Evolutionary conservation across 2,113 vertebrate genomes (phyloP).

Genomic region (Ornithorhynchus anatinus): DNA sequence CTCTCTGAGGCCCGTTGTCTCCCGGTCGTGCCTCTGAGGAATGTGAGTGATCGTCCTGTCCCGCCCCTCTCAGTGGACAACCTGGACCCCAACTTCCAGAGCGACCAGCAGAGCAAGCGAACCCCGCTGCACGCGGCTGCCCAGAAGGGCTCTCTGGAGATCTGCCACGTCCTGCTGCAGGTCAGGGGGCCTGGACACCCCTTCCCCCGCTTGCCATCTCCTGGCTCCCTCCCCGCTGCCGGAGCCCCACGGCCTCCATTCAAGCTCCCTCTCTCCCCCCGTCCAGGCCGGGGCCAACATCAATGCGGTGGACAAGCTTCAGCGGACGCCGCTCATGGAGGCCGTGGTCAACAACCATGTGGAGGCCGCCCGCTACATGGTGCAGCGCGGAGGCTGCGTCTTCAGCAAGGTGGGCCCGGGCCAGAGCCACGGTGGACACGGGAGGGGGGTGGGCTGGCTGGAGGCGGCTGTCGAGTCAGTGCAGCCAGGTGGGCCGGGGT

Average conservation of each 20-base stretch:
- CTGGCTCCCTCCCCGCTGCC: background rate
- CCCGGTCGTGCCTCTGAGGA: too few species aligned
- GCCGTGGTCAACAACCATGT: conserved; percentile 86
- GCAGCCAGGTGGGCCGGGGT: background rate
- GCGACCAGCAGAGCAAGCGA: conserved; percentile 85
- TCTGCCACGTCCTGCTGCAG: conserved; percentile 89
- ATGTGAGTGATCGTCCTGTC: too few species aligned
- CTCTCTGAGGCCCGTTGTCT: background rate
- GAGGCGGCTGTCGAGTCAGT: too few species aligned
- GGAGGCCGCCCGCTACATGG: conserved; percentile 81
- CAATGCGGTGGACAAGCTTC: conserved; percentile 84
- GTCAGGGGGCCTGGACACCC: conserved; percentile 45
- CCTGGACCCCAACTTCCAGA: conserved; percentile 87
- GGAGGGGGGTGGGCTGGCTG: background rate
- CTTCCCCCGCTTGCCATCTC: background rate
- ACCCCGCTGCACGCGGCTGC: conserved; percentile 87
- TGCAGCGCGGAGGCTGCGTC: conserved; percentile 83
- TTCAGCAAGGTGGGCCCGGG: conserved; percentile 75
- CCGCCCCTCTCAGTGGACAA: conserved; percentile 78
- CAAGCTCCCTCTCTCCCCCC: too few species aligned
- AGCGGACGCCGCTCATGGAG: conserved; percentile 86
- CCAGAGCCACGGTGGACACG: background rate
- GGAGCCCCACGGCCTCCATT: background rate
- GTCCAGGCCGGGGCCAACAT: conserved; percentile 87
- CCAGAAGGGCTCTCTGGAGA: conserved; percentile 84